These are phyloP conservation scores for Intellagama lesueurii DNA, from an alignment of 2,797 vertebrate genomes.

Conservation along the genomic window DNA sequence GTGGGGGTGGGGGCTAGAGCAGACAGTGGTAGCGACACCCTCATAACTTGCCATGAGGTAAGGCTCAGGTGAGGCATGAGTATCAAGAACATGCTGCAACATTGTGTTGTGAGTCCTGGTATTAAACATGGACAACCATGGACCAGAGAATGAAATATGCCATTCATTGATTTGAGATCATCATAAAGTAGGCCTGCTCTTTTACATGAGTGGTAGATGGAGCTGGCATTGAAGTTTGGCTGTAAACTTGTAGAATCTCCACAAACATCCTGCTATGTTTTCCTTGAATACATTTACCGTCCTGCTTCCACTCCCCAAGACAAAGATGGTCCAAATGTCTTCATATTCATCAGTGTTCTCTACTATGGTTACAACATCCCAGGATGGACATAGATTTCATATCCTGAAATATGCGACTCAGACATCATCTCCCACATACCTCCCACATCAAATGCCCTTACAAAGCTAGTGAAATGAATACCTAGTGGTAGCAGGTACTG, in stretches of 20 bases:
- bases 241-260: background rate
- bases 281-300: background rate
- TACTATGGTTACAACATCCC: background rate
- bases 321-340: background rate
- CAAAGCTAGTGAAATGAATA: background rate
- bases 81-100: background rate
- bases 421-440: no score
- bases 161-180: background rate
- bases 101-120: background rate
- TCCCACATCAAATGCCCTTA: background rate
- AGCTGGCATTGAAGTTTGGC: background rate
- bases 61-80: background rate
- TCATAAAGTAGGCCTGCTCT: background rate
- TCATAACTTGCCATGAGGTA: no score
- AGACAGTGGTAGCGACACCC: no score
- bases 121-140: background rate
- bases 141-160: background rate
- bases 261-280: background rate
- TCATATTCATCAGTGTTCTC: background rate
- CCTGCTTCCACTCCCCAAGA: background rate
- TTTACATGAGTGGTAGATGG: background rate
- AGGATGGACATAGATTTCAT: background rate
- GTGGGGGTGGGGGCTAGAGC: no score
- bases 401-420: background rate
- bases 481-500: background rate